Evolutionary conservation across 2,888 invertebrate species (phyloP).

Genomic region (Rhamnusium bicolor): DNA sequence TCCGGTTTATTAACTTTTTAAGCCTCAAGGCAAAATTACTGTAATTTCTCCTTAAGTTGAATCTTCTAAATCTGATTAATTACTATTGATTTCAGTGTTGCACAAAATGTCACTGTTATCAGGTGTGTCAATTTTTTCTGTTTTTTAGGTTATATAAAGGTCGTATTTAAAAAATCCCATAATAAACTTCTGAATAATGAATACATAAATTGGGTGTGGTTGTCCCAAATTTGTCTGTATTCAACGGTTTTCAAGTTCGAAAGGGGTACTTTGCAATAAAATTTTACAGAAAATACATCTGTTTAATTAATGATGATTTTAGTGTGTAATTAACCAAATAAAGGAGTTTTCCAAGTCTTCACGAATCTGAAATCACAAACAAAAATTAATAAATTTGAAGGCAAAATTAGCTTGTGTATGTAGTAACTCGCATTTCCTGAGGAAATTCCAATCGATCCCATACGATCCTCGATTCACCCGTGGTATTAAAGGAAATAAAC

Average conservation of each 20-base stretch:
- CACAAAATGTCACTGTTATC: not conserved
- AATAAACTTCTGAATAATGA: no score
- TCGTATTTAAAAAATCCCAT: not conserved
- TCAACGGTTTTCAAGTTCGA: not conserved
- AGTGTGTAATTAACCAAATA: not conserved
- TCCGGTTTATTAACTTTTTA: no score
- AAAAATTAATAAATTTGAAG: no score
- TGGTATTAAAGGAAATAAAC: no score
- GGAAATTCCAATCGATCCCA: no score
- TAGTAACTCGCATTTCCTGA: no score
- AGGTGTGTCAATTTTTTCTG: not conserved
- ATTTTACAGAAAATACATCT: not conserved
- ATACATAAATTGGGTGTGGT: not conserved
- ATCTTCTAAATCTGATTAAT: not conserved
- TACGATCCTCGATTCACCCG: no score
- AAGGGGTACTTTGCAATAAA: not conserved
- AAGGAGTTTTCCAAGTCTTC: no score
- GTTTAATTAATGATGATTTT: not conserved
- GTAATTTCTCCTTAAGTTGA: not conserved
- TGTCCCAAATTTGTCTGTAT: not conserved
- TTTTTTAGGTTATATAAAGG: not conserved
- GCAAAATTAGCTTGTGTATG: no score
- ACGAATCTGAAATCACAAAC: no score
- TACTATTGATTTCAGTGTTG: not conserved
- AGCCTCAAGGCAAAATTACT: not conserved